These are phyloP conservation scores for Tipula helvola DNA, from an alignment of 2,888 invertebrate species.

Conservation along the genomic window DNA sequence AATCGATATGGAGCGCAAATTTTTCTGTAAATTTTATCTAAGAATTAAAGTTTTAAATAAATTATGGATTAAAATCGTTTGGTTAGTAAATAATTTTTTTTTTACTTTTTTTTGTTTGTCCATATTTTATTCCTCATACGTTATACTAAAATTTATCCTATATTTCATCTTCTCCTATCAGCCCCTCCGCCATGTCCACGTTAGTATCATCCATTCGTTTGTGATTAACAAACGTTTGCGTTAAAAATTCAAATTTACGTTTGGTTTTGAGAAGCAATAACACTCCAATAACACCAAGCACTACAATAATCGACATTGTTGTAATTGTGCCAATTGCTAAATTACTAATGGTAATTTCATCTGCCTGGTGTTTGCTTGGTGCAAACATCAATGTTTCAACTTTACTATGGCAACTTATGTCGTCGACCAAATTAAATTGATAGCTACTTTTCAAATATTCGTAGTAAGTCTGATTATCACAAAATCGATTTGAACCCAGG, in stretches of 20 bases:
- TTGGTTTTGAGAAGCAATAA: background rate
- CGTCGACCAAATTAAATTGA: background rate
- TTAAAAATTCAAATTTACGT: background rate
- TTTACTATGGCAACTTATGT: background rate
- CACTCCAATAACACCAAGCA: background rate
- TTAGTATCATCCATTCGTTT: background rate
- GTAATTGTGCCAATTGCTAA: background rate
- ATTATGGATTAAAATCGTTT: too few species aligned
- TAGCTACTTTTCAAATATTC: background rate
- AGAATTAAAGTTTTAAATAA: too few species aligned
- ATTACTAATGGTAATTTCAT: background rate
- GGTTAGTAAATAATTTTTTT: too few species aligned
- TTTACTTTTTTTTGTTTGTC: too few species aligned
- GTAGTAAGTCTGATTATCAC: background rate
- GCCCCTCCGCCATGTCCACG: background rate
- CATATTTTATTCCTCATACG: too few species aligned
- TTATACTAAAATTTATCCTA: background rate
- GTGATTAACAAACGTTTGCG: background rate
- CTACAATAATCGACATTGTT: background rate
- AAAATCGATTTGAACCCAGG: background rate
- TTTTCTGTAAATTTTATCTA: too few species aligned
- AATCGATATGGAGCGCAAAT: too few species aligned
- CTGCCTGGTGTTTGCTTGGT: background rate
- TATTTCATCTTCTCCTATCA: background rate
- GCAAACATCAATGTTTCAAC: background rate